Conservation (phyloP, 2,113 vertebrate genomes). For the Syngnathoides biaculeatus region DNA sequence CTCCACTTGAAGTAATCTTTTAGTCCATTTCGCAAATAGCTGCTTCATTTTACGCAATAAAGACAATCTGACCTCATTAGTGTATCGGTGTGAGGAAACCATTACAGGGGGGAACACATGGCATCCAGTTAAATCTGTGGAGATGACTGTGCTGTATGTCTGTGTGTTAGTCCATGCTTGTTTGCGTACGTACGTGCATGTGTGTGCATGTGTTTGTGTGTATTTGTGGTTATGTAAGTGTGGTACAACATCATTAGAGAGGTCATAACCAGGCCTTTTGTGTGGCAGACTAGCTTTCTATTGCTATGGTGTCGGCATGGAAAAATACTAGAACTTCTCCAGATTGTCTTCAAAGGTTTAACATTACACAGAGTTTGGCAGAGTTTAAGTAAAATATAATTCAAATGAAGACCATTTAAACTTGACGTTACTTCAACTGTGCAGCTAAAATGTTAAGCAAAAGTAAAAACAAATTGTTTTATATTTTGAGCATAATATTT, state of each 20-base stretch:
- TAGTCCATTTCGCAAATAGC: slow-evolving; percentile 30
- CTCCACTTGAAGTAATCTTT: slow-evolving; percentile 28
- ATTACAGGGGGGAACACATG: slow-evolving; percentile 6
- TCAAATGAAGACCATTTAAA: too few relatives aligned
- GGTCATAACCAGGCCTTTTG: slow-evolving; percentile 17
- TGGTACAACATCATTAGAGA: slow-evolving; percentile 16
- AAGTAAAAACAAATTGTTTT: too few relatives aligned
- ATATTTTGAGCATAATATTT: too few relatives aligned
- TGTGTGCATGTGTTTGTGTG: not conserved
- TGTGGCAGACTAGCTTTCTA: slow-evolving; percentile 23
- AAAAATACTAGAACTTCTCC: slow-evolving; percentile 41
- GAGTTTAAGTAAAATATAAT: too few relatives aligned
- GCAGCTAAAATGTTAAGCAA: too few relatives aligned
- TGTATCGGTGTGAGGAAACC: slow-evolving; percentile 1
- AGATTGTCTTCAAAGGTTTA: slow-evolving; percentile 19
- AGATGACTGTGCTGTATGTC: slow-evolving; percentile 5
- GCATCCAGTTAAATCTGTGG: slow-evolving; percentile 6
- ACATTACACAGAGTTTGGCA: too few relatives aligned
- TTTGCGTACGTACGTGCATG: not conserved
- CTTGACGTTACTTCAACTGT: too few relatives aligned
- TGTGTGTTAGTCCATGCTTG: too few relatives aligned
- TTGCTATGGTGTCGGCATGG: slow-evolving; percentile 27
- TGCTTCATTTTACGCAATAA: slow-evolving; percentile 12
- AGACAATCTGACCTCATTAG: slow-evolving; percentile 32
- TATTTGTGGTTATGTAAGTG: not conserved